Evolutionary conservation across 2,888 invertebrate genomes (phyloP), one percentile per base, ranked within the genome.

Genomic region (Metalampra italica): DNA sequence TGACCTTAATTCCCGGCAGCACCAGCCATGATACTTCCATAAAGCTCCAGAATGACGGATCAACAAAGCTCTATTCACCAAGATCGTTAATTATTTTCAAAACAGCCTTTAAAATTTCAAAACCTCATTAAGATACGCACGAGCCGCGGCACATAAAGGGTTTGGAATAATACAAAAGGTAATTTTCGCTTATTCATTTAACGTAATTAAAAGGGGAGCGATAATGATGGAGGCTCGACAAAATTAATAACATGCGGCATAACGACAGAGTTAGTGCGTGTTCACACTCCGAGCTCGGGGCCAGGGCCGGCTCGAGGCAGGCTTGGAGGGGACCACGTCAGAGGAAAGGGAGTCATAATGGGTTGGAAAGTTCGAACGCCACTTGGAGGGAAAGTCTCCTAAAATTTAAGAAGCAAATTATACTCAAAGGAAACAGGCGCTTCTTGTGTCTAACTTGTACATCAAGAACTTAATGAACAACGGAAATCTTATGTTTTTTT

Each of bases 101-200:
- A 84, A 78, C 78, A 70, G 76, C 81, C 73, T 84, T 82, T 77
- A 78, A 83, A 83, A 78, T 81, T 79, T 71, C 71, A 78, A 84
- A 81, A 86, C 78, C 87, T 88, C 87, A 88, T 88, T 87, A 85
- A 83, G 82, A 82, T 74, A 69, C 72, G 75, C 71, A 69, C 75
- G 68, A 71, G 66, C 63, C 75, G 64, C 57, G 62, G 59, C 68
- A 71, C 75, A 82, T 80, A 82, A 85, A 82, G 72, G 79, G 73
- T 71, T 79, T 66, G 61, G 63, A 78, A 78, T 82, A 77, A 78
- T 73, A 84, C 82, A 84, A 82, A 82, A 84, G 83, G 79, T 82
- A 83, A 88, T 87, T 86, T 87, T 86, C 82, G 86, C 86, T 84
- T 86, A 86, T 84, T 87, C 87, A 88, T 83, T 87, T 82, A 75